Evolutionary conservation across 2,888 invertebrate species (phyloP), one percentile per base, ranked within the genome.

Genomic region (Melanargia galathea): DNA sequence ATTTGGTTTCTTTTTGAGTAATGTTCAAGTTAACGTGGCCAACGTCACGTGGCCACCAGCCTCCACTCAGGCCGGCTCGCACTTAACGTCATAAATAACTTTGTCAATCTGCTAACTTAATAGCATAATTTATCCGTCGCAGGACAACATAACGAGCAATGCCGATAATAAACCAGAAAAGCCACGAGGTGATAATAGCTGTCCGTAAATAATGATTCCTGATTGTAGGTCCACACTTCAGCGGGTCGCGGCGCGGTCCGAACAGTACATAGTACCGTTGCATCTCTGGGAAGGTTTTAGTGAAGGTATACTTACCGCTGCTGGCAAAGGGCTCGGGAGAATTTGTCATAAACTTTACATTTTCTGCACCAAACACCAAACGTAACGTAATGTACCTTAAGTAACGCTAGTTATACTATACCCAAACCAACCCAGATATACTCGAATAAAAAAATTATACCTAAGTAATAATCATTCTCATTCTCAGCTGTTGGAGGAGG

Each of bases 21-120:
- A 61, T 11, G 38, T 16, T 33, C 46, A 43, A 65, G 33, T 46
- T 22, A 46, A 59, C 26, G 35, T 49, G 52, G n/a, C 26, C 48
- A n/a, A n/a, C n/a, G n/a, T 54, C 52, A 57, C 43, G 78, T 49
- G 82, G 80, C 82, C 81, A 83, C 83, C 83, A 84, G 84, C 83
- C 83, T 84, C 79, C 78, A 33, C 61, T 61, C 45, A 51, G n/a
- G 55, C 81, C 82, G n/a, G 49, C 81, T 82, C 85, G 83, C 84
- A 83, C 87, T 86, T 83, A 85, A 84, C 79, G 83, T 88, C 88
- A 90, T 90, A 90, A 90, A 90, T 89, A 90, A 90, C 87, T 90
- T 87, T 90, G 90, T 90, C 90, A 90, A 89, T 90, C 90, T 86
- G 87, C 90, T 89, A 89, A 90, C 90, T 90, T 90, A 90, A 90